These are phyloP conservation scores for Ceratosolen solmsi DNA, from an alignment of 1,140 invertebrate genomes.

Conservation along the genomic window DNA sequence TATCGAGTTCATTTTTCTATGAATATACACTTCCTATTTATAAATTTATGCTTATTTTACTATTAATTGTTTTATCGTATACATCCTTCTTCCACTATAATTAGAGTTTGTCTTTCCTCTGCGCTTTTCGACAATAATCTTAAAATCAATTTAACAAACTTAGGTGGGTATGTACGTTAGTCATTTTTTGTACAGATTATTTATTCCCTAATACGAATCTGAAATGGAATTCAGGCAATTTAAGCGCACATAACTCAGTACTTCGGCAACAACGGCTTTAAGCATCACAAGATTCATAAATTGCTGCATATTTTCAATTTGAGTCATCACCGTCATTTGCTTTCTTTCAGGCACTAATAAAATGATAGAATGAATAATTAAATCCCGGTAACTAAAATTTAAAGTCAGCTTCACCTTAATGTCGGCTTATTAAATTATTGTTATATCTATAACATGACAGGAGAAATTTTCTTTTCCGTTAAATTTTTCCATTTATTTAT, in stretches of 20 bases:
- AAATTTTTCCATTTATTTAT: too few relatives aligned
- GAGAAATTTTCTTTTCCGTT: too few relatives aligned
- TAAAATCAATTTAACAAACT: not conserved
- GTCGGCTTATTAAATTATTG: too few relatives aligned
- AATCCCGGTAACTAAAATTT: too few relatives aligned
- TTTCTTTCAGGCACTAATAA: too few relatives aligned
- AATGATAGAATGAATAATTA: too few relatives aligned
- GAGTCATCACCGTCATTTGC: conserved; percentile 40
- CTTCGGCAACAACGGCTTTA: conserved; percentile 34
- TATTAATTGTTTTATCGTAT: conserved; percentile 32
- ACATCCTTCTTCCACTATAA: conserved; percentile 38
- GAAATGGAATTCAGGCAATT: conserved; percentile 32
- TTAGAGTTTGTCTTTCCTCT: conserved; percentile 23
- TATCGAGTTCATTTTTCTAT: conserved; percentile 41
- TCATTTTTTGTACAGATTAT: not conserved
- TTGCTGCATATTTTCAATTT: conserved; percentile 16
- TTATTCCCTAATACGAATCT: not conserved
- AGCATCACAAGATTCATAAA: conserved; percentile 16
- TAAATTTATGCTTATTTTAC: conserved; percentile 30
- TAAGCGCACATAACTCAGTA: not conserved
- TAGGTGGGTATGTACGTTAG: conserved; percentile 11
- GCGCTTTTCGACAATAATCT: not conserved
- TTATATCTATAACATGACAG: too few relatives aligned
- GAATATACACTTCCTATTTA: conserved; percentile 35
- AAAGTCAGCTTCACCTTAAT: too few relatives aligned